Percentiles rank a stretch among this genome's conserved stretches.
phyloP scores from a whole-genome alignment of 2,888 invertebrate genomes.

The Yponomeuta plumbellus region DNA sequence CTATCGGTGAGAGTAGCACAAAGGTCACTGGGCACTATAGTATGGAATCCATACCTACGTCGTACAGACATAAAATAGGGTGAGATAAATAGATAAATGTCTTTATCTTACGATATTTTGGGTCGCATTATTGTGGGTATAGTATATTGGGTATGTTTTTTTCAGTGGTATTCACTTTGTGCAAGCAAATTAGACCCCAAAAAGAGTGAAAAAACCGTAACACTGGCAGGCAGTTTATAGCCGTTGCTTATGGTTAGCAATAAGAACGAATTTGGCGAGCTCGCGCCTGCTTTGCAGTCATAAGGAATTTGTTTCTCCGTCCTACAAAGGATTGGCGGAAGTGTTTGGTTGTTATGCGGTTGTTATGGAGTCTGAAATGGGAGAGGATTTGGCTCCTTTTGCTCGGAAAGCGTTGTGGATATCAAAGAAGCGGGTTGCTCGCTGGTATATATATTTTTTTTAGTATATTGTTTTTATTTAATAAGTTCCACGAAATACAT shows the following conservation, averaged over 20 bases:
- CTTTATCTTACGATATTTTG: too few relatives aligned
- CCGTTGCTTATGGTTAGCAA: background rate
- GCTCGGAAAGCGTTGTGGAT: background rate
- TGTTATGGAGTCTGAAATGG: background rate
- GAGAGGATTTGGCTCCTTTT: background rate
- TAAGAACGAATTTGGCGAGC: slow-evolving; percentile 1
- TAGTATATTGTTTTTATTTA: too few relatives aligned
- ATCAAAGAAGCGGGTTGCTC: background rate
- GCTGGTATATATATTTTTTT: too few relatives aligned
- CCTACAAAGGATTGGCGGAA: background rate
- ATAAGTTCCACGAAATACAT: too few relatives aligned
- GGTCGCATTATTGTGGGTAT: too few relatives aligned
- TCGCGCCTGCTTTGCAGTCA: background rate
- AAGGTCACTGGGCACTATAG: too few relatives aligned
- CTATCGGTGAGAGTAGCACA: too few relatives aligned
- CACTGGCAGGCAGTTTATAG: background rate
- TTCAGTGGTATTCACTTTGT: background rate
- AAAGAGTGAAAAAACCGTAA: background rate
- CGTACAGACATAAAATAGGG: too few relatives aligned
- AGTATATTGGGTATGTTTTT: background rate
- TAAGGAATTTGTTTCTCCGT: background rate
- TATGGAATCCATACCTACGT: too few relatives aligned
- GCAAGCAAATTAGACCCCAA: background rate
- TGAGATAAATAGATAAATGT: too few relatives aligned
- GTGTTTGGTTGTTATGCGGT: background rate